phyloP scores from a whole-genome alignment of 2,888 invertebrate species.

The Cerastis rubricosa region DNA sequence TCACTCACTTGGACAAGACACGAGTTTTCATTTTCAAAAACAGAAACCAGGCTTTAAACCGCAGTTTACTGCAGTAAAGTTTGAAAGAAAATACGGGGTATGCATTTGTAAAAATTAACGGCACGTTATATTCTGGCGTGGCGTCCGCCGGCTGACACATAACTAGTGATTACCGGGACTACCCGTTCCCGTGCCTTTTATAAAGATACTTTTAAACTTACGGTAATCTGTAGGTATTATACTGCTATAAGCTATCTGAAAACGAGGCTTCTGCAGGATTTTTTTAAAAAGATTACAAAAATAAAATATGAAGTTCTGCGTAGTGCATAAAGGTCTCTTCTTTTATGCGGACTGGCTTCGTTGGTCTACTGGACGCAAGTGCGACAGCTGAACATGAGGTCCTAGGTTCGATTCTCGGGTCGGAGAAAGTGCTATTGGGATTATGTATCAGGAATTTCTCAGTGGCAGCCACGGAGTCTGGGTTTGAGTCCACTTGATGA shows the following conservation, averaged over 20 bases:
- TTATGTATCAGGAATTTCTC: neutral
- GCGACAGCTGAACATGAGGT: neutral
- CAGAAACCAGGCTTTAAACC: neutral
- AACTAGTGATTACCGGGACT: slow-evolving; percentile 59
- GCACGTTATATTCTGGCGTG: slow-evolving; percentile 23
- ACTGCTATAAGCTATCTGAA: slow-evolving; percentile 11
- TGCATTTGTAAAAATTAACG: slow-evolving; percentile 26
- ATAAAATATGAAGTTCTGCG: neutral
- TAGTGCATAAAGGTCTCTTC: neutral
- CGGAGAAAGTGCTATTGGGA: neutral
- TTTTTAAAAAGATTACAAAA: slow-evolving; percentile 7
- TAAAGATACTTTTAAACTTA: slow-evolving; percentile 13
- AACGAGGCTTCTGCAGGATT: neutral
- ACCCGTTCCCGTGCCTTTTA: slow-evolving; percentile 18
- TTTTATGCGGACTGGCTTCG: too few relatives aligned
- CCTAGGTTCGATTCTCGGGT: neutral
- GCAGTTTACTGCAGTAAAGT: neutral
- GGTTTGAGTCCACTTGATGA: neutral
- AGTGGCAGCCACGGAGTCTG: neutral
- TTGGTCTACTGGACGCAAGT: too few relatives aligned
- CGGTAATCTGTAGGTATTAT: slow-evolving; percentile 23
- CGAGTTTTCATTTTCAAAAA: neutral
- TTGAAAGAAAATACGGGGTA: slow-evolving; percentile 16
- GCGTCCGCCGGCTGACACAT: slow-evolving; percentile 27
- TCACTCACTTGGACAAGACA: neutral